phyloP scores from a whole-genome alignment of 2,113 vertebrate genomes.

The Uropsilus gracilis region DNA sequence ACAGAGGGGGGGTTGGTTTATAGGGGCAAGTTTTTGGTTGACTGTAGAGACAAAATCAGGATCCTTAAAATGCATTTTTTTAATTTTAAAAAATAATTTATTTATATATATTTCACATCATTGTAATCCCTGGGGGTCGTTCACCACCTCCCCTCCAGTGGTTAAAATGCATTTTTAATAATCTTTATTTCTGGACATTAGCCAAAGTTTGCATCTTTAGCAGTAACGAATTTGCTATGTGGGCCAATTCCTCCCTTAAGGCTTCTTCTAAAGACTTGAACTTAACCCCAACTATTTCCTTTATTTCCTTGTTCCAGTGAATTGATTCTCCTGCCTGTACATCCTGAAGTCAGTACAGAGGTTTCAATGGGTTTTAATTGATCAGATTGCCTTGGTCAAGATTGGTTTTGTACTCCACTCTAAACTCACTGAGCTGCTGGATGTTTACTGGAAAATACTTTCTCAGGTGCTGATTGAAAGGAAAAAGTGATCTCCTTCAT shows the following conservation, averaged over 20 bases:
- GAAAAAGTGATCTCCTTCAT: background rate
- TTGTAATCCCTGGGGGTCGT: too few relatives aligned
- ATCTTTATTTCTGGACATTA: constrained; percentile 37
- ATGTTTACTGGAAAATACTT: background rate
- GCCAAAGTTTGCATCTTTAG: constrained; percentile 38
- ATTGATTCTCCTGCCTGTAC: background rate
- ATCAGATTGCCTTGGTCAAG: background rate
- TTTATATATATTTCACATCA: too few relatives aligned
- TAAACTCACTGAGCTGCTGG: background rate
- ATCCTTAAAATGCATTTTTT: constrained; percentile 60
- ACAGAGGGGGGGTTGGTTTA: background rate
- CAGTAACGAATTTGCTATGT: constrained; percentile 14
- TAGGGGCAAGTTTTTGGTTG: background rate
- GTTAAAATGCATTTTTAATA: constrained; percentile 69
- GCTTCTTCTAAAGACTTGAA: constrained; percentile 51
- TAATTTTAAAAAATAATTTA: too few relatives aligned
- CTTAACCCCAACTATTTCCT: constrained; percentile 22
- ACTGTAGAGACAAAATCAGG: constrained; percentile 51
- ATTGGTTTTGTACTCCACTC: background rate
- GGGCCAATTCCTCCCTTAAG: constrained; percentile 51
- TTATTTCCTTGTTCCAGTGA: constrained; percentile 40
- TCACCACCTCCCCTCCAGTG: too few relatives aligned
- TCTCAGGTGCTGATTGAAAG: background rate
- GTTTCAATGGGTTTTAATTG: background rate
- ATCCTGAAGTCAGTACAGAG: background rate